phyloP scores from a whole-genome alignment of 2,113 vertebrate species.

The Salvelinus namaycush region DNA sequence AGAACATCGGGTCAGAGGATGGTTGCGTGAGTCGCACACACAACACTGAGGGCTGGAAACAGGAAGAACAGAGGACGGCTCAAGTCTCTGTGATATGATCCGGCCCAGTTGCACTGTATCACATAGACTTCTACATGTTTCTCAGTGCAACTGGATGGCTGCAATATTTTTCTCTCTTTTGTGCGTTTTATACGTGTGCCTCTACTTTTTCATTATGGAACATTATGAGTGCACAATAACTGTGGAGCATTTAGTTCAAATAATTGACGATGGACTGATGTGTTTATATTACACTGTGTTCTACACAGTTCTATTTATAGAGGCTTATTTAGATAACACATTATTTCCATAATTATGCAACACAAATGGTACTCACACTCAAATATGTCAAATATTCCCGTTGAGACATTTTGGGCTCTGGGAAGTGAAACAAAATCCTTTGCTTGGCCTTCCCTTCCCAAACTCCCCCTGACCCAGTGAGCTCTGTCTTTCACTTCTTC shows the following conservation, averaged over 20 bases:
- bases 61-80: not conserved
- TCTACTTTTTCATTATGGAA: no score
- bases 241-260: no score
- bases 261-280: no score
- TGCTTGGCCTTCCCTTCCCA: not conserved
- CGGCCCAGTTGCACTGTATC: not conserved
- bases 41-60: not conserved
- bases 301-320: no score
- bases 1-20: constrained; percentile 29
- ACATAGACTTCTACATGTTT: no score
- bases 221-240: no score
- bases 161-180: not conserved
- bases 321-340: no score
- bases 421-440: constrained; percentile 4
- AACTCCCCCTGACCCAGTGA: constrained; percentile 46
- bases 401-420: not conserved
- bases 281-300: no score
- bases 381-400: not conserved
- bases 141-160: not conserved
- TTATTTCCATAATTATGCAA: no score
- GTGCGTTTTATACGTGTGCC: not conserved
- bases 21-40: not conserved
- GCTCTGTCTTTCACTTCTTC: constrained; percentile 38
- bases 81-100: constrained; percentile 9
- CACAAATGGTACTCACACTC: no score